Percentiles rank a stretch among this genome's conserved stretches.
phyloP scores from a whole-genome alignment of 1,140 invertebrate genomes.

The Adelges cooleyi region DNA sequence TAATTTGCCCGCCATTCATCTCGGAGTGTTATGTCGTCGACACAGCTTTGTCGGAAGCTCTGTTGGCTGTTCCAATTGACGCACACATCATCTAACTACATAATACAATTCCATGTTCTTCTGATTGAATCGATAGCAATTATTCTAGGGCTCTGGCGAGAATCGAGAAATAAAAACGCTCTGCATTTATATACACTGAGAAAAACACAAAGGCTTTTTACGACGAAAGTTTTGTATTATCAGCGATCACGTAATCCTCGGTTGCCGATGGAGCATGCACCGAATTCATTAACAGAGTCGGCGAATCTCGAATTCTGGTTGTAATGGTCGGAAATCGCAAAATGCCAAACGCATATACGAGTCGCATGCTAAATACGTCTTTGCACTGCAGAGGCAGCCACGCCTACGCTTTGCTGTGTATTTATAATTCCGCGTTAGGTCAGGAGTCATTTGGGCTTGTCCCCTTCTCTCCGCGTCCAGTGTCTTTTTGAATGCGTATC shows the following conservation, averaged over 20 bases:
- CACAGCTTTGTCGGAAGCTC: no score
- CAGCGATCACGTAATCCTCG: conserved; percentile 8
- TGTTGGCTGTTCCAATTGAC: no score
- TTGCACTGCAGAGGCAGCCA: no score
- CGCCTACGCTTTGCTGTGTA: neutral
- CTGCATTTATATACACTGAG: no score
- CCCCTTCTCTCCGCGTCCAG: no score
- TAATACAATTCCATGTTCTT: no score
- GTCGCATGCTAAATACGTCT: conserved; percentile 12
- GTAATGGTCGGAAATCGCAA: neutral
- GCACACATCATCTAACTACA: no score
- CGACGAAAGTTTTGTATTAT: neutral
- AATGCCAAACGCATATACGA: neutral
- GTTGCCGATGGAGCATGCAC: neutral
- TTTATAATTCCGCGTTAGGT: neutral
- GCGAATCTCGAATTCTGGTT: conserved; percentile 1
- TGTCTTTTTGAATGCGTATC: no score
- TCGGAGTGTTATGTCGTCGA: no score
- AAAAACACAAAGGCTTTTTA: no score
- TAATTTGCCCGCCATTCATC: no score
- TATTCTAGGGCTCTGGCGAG: neutral
- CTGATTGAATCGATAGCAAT: conserved; percentile 8
- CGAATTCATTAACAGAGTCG: conserved; percentile 5
- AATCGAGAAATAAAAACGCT: no score
- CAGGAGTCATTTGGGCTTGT: neutral